Evolutionary conservation across 2,113 vertebrate genomes (phyloP).

Genomic region (Ctenomys sociabilis): DNA sequence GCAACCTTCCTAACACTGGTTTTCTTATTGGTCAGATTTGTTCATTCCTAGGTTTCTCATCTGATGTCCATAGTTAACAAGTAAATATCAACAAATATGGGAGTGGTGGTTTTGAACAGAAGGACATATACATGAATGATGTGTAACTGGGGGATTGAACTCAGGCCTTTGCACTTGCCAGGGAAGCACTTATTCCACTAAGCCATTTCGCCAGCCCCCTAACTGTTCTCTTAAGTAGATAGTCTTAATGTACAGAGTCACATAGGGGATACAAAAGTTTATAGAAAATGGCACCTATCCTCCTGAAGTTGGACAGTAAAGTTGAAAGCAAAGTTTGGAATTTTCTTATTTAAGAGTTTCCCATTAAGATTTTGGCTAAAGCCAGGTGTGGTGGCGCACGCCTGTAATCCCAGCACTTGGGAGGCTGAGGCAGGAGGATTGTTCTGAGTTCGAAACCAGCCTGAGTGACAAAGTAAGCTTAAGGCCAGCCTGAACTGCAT

Average conservation of each 20-base stretch:
- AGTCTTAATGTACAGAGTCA: background rate
- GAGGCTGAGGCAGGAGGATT: too few relatives aligned
- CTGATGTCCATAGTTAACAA: background rate
- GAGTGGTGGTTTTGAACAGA: background rate
- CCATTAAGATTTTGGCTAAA: background rate
- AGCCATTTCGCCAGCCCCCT: too few relatives aligned
- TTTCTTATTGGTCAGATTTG: background rate
- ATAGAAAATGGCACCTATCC: background rate
- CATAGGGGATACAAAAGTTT: background rate
- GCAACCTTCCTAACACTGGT: background rate
- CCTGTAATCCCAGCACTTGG: too few relatives aligned
- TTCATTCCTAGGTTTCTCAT: background rate
- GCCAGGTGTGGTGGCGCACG: too few relatives aligned
- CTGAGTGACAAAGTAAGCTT: too few relatives aligned
- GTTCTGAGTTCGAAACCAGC: too few relatives aligned
- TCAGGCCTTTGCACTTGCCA: too few relatives aligned
- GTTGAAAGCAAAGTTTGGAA: background rate
- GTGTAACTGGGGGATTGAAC: background rate
- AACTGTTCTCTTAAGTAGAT: background rate
- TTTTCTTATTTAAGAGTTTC: background rate
- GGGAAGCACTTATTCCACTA: too few relatives aligned
- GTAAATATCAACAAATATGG: background rate
- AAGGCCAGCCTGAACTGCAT: too few relatives aligned
- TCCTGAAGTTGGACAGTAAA: background rate
- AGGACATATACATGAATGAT: background rate